Evolutionary conservation across 1,140 invertebrate species (phyloP).

Genomic region (Euwallacea similis): DNA sequence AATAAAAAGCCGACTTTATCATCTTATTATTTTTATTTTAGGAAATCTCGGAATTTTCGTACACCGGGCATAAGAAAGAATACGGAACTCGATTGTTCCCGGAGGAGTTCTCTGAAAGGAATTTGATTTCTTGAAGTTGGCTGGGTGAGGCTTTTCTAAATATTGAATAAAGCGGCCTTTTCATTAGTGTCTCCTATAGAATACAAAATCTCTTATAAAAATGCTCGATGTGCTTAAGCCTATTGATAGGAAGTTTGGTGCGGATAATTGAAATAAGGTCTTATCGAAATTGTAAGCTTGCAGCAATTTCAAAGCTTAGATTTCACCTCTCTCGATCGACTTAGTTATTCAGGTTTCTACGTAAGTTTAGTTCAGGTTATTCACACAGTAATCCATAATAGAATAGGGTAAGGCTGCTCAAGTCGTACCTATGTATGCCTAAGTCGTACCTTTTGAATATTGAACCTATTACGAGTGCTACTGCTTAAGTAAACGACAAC

Average conservation of each 20-base stretch:
- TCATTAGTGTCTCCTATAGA: constrained; percentile 3
- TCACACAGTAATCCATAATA: no score
- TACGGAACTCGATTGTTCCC: constrained; percentile 29
- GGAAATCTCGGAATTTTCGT: constrained; percentile 25
- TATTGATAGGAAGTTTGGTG: constrained; percentile 15
- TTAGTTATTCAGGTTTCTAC: no score
- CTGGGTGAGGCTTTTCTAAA: constrained; percentile 23
- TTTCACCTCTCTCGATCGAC: no score
- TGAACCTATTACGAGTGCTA: no score
- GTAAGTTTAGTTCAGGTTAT: no score
- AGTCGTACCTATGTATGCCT: no score
- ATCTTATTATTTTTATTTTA: constrained; percentile 30
- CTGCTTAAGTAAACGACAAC: no score
- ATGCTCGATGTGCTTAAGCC: neutral
- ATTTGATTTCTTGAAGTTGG: constrained; percentile 27
- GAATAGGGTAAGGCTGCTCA: no score
- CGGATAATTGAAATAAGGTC: constrained; percentile 8
- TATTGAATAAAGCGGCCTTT: constrained; percentile 28
- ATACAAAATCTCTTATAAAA: constrained; percentile 19
- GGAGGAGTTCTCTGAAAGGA: constrained; percentile 18
- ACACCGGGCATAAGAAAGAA: constrained; percentile 17
- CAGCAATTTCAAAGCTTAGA: no score
- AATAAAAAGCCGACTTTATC: constrained; percentile 24
- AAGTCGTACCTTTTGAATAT: no score
- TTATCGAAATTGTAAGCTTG: no score